These are phyloP conservation scores for Carcharodon carcharias DNA, from an alignment of 2,797 vertebrate genomes.

Conservation along the genomic window DNA sequence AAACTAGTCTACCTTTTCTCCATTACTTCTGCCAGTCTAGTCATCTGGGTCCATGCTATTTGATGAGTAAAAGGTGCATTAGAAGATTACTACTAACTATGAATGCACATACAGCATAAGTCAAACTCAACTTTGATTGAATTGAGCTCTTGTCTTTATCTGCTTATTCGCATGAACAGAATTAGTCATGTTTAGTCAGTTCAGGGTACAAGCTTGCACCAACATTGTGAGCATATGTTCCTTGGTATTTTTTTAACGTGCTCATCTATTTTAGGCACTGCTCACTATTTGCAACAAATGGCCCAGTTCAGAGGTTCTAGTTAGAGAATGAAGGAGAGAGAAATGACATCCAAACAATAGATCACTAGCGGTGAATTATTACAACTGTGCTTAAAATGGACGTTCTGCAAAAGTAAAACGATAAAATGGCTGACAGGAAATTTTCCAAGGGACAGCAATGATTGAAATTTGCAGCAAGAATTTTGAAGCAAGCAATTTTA, in stretches of 20 bases:
- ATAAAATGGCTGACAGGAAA: not conserved
- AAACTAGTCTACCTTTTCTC: not conserved
- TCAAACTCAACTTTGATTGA: not conserved
- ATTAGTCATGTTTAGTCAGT: not conserved
- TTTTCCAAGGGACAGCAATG: not conserved
- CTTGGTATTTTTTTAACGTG: not conserved
- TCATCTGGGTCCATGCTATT: not conserved
- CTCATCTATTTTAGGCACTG: not conserved
- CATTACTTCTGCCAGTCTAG: not conserved
- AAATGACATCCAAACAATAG: not conserved
- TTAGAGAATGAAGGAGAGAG: not conserved
- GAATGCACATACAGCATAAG: not conserved
- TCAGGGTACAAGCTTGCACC: not conserved
- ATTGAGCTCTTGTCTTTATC: not conserved
- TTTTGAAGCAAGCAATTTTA: not conserved
- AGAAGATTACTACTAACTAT: not conserved
- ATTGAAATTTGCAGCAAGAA: not conserved
- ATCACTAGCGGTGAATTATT: not conserved
- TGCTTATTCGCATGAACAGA: not conserved
- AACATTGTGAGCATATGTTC: not conserved
- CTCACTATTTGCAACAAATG: not conserved
- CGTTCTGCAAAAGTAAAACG: not conserved
- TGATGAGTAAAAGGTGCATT: not conserved
- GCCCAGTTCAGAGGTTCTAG: not conserved
- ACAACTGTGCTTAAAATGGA: not conserved